Evolutionary conservation across 2,888 invertebrate genomes (phyloP), one percentile per base, ranked within the genome.

Genomic region (Chalcis sispes): DNA sequence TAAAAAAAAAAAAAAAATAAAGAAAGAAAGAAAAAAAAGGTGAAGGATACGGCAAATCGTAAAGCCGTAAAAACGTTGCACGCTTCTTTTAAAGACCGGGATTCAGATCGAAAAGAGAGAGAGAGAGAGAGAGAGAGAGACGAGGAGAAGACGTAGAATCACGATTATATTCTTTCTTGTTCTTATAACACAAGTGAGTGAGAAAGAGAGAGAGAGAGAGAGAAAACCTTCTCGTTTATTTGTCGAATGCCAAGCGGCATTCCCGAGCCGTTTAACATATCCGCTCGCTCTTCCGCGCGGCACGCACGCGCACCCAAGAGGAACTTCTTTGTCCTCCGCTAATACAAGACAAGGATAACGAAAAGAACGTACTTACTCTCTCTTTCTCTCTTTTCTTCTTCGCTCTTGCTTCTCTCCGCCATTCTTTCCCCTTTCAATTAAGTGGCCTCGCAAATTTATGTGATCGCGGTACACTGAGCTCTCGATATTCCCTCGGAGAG

Each of bases 361-460:
- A 10, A 36, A 10, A 36, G 36, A 36, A 10, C 4, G 36, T 70
- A 32, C 64, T 50, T 50, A 77, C 79, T 77, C 81, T 78, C 80
- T 81, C 72, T n/a, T 10, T 23, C 23, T 8, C 13, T 52, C 25
- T 52, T n/a, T 54, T 10, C 2, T 20, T 52, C 52, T 54, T 40
- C 27, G 56, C 23, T 78, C 72, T 66, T 67, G 70, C 64, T 2
- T 10, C 15, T n/a, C 18, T 25, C 70, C 29, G 25, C 77, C 77
- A 80, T 80, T 82, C 81, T 81, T 85, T 84, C 83, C 86, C 86
- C 84, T 85, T 88, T 88, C 88, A 88, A 88, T 88, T 88, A 88
- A 87, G 85, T 84, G 81, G 82, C 82, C 81, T 83, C 79, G 86
- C 83, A 87, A 88, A 88, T 88, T 88, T 88, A 88, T 88, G 88